Conservation (phyloP, 2,888 invertebrate genomes). For the Eilema caniola region DNA sequence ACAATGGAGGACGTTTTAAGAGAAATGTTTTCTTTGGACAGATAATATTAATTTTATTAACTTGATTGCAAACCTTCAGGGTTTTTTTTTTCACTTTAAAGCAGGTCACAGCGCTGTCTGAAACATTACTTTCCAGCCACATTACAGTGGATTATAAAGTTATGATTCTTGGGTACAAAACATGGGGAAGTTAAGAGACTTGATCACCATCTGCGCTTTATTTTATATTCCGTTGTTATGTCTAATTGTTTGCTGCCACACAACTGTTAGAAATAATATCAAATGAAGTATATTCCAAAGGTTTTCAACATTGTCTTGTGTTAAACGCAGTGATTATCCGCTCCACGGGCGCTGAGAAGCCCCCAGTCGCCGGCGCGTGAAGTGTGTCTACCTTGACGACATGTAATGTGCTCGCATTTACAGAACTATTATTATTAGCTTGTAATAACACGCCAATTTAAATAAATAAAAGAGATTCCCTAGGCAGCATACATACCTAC, state of each 20-base stretch:
- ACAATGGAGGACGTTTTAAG: constrained; percentile 51
- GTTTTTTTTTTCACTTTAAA: neutral
- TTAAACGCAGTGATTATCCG: constrained; percentile 46
- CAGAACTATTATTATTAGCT: constrained; percentile 6
- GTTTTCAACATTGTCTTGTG: constrained; percentile 15
- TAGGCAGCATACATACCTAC: neutral
- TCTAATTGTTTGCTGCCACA: too few species aligned
- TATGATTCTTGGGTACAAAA: too few species aligned
- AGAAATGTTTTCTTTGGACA: neutral
- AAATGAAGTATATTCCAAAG: neutral
- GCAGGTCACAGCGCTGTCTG: neutral
- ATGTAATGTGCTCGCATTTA: constrained; percentile 16
- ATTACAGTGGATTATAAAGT: neutral
- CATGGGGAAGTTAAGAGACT: too few species aligned
- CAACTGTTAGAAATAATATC: too few species aligned
- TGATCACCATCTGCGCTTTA: too few species aligned
- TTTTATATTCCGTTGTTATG: too few species aligned
- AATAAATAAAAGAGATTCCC: neutral
- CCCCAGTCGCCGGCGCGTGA: constrained; percentile 38
- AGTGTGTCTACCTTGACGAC: constrained; percentile 38
- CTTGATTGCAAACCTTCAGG: neutral
- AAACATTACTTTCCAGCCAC: neutral
- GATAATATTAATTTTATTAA: neutral
- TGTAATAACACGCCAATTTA: neutral
- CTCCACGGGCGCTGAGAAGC: constrained; percentile 22